Percentiles rank a stretch among this genome's conserved stretches.
phyloP scores from a whole-genome alignment of 2,888 invertebrate species.

The Lasioglossum oenotherae region DNA sequence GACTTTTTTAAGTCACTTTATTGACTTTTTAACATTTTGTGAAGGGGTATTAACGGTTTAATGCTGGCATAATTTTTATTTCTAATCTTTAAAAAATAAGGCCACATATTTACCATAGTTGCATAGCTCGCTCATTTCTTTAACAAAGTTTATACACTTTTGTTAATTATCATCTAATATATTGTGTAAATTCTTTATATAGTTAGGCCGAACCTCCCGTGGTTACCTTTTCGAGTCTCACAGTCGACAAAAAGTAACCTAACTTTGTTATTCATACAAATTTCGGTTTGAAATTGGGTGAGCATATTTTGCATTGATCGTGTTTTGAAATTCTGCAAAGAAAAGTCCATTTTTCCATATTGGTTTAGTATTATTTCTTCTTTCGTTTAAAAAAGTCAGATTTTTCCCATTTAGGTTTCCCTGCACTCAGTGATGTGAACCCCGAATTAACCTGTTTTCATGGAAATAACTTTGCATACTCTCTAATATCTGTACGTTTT shows the following conservation, averaged over 20 bases:
- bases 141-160: not conserved
- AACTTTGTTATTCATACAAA: not conserved
- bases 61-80: not conserved
- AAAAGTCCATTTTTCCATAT: not conserved
- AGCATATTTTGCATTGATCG: too few relatives aligned
- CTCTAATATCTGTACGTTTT: not conserved
- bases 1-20: not conserved
- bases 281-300: not conserved
- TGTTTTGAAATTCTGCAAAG: not conserved
- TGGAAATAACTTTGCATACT: not conserved
- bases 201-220: not conserved
- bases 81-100: not conserved
- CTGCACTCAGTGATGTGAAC: not conserved
- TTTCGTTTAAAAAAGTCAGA: not conserved
- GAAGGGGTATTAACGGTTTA: not conserved
- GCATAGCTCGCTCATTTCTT: not conserved
- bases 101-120: not conserved
- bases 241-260: not conserved
- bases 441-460: not conserved
- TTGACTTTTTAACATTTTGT: not conserved
- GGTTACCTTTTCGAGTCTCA: too few relatives aligned
- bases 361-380: not conserved
- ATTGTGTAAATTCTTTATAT: not conserved
- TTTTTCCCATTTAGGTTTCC: not conserved
- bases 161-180: not conserved